Conservation (phyloP, 2,888 invertebrate species). For the Philereme vetulata region DNA sequence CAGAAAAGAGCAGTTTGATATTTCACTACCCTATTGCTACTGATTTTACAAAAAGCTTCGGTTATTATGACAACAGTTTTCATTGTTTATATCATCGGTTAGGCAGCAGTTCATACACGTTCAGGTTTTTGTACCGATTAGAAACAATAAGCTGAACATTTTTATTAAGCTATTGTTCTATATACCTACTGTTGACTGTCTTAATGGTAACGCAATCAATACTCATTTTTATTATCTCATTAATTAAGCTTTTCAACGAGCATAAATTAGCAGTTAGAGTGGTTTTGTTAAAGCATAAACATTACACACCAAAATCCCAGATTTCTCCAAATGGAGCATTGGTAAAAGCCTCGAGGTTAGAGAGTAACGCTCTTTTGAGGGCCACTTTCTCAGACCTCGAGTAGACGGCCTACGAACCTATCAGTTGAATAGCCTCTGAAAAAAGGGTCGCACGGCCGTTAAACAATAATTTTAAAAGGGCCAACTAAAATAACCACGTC, state of each 20-base stretch:
- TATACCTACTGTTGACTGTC: not conserved
- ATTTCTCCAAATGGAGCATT: conserved; percentile 7
- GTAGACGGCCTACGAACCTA: conserved; percentile 45
- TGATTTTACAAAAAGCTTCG: no score
- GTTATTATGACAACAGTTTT: not conserved
- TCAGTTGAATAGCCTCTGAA: conserved; percentile 49
- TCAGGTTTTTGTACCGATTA: not conserved
- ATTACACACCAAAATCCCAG: not conserved
- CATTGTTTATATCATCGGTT: not conserved
- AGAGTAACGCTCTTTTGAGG: conserved; percentile 40
- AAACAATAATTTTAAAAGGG: conserved; percentile 24
- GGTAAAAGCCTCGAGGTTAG: conserved; percentile 36
- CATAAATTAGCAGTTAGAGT: no score
- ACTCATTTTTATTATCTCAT: not conserved
- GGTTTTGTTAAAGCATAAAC: no score
- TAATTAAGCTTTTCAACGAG: not conserved
- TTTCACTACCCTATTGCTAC: not conserved
- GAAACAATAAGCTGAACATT: conserved; percentile 3
- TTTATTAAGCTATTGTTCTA: conserved; percentile 15
- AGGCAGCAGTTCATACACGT: conserved; percentile 2
- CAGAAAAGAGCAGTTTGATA: not conserved
- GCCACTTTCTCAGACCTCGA: conserved; percentile 56
- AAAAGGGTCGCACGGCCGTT: conserved; percentile 48
- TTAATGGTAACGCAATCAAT: conserved; percentile 9
- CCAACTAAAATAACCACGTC: not conserved